Percentiles rank a stretch among this genome's conserved stretches.
Conservation (phyloP, 2,888 invertebrate genomes). For the Cepaea hortensis region DNA sequence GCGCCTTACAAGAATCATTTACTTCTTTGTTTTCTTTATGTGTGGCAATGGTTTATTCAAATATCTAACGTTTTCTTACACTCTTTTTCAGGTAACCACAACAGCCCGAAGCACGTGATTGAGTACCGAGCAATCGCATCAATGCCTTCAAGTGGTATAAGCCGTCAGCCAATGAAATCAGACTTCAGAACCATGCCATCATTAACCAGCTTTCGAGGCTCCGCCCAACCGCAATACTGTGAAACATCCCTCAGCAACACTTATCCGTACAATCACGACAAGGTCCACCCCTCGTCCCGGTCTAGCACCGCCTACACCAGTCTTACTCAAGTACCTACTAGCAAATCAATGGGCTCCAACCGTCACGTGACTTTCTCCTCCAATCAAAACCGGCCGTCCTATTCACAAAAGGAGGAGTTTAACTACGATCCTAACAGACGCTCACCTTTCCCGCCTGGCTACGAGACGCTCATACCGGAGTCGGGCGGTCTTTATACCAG, state of each 20-base stretch:
- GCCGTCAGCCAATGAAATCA: conserved; percentile 41
- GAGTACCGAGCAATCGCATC: conserved; percentile 44
- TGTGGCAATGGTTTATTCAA: no score
- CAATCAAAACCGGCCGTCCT: conserved; percentile 12
- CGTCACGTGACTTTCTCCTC: conserved; percentile 47
- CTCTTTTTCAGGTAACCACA: conserved; percentile 38
- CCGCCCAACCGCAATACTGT: conserved; percentile 13
- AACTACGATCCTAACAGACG: conserved; percentile 9
- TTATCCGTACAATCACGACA: conserved; percentile 40
- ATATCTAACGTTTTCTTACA: background rate
- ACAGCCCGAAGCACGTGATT: conserved; percentile 41
- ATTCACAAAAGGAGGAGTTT: conserved; percentile 19
- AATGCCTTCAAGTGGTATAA: conserved; percentile 17
- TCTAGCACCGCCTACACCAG: conserved; percentile 40
- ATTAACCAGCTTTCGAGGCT: conserved; percentile 35
- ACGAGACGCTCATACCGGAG: conserved; percentile 31
- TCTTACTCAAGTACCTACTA: conserved; percentile 32
- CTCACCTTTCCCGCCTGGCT: conserved; percentile 27
- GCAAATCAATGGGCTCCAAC: conserved; percentile 17
- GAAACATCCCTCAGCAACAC: conserved; percentile 33
- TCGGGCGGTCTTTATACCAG: conserved; percentile 43
- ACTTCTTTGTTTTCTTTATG: no score
- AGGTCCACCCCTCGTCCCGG: conserved; percentile 39
- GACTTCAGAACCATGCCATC: conserved; percentile 47
- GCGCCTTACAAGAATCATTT: no score